These are phyloP conservation scores for Drosophila arizonae DNA, from an alignment of 1,140 invertebrate species.

Conservation along the genomic window DNA sequence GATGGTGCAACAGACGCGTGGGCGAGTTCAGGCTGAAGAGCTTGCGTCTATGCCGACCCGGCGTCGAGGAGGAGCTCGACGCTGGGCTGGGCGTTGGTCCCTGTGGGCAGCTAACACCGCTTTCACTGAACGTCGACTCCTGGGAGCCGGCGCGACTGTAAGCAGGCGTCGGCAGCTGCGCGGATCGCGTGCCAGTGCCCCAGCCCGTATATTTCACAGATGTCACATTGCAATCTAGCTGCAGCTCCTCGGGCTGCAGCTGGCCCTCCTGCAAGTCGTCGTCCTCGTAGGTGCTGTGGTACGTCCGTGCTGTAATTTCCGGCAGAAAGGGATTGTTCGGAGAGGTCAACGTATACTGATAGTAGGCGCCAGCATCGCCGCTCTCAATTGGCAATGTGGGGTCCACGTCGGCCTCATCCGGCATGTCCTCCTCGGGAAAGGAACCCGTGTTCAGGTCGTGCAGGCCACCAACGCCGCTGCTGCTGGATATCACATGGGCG, in stretches of 20 bases:
- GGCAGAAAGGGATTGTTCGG: conserved; percentile 81
- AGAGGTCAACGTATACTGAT: conserved; percentile 77
- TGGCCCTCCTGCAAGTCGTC: conserved; percentile 43
- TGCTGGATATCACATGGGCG: conserved; percentile 50
- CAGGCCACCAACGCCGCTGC: conserved; percentile 42
- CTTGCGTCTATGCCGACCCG: conserved; percentile 71
- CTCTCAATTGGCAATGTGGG: conserved; percentile 51
- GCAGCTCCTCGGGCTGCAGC: conserved; percentile 38
- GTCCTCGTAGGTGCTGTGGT: conserved; percentile 70
- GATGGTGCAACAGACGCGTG: conserved; percentile 64
- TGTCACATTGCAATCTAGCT: conserved; percentile 59
- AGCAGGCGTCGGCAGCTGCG: conserved; percentile 65
- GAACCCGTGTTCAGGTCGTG: conserved; percentile 64
- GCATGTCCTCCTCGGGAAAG: conserved; percentile 63
- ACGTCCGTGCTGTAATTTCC: conserved; percentile 77
- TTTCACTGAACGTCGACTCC: conserved; percentile 73
- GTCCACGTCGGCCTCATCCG: conserved; percentile 51
- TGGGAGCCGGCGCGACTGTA: conserved; percentile 76
- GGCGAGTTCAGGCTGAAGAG: conserved; percentile 76
- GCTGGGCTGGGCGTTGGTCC: conserved; percentile 65
- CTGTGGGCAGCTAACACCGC: conserved; percentile 43
- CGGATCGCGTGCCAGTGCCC: conserved; percentile 50
- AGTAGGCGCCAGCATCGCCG: conserved; percentile 58
- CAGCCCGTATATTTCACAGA: conserved; percentile 48
- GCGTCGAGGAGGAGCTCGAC: conserved; percentile 69